Evolutionary conservation across 1,140 invertebrate species (phyloP).

Genomic region (Mamestra configurata): DNA sequence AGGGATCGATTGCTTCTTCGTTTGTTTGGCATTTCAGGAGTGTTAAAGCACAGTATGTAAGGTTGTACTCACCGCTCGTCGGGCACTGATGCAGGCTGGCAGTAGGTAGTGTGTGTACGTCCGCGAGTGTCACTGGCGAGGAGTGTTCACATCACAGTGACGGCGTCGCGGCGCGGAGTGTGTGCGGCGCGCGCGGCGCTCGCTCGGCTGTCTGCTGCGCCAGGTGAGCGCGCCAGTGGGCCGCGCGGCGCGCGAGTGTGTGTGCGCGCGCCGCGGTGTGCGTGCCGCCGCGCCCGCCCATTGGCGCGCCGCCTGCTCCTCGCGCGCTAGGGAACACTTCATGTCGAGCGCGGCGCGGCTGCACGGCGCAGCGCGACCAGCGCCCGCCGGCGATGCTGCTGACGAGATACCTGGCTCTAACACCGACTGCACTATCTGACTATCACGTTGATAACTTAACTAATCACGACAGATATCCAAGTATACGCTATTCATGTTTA

Average conservation of each 20-base stretch:
- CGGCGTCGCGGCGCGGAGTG: background rate
- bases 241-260: conserved; percentile 47
- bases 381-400: conserved; percentile 12
- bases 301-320: conserved; percentile 41
- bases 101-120: background rate
- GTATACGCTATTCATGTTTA: conserved; percentile 32
- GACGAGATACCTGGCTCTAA: conserved; percentile 16
- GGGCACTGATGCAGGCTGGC: background rate
- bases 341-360: conserved; percentile 48
- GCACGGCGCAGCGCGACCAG: conserved; percentile 28
- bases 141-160: background rate
- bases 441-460: conserved; percentile 41
- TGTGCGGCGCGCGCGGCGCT: conserved; percentile 38
- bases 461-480: conserved; percentile 47
- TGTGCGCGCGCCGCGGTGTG: conserved; percentile 49
- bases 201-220: conserved; percentile 20
- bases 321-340: conserved; percentile 44
- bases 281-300: conserved; percentile 32
- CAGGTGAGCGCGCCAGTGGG: conserved; percentile 49
- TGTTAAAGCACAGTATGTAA: background rate
- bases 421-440: conserved; percentile 30
- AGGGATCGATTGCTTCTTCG: too few relatives aligned
- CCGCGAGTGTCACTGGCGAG: background rate
- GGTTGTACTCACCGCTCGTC: background rate
- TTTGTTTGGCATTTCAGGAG: too few relatives aligned